Base-by-base conservation (phyloP, 2,113 vertebrate species). In the Brienomyrus longianalis region DNA sequence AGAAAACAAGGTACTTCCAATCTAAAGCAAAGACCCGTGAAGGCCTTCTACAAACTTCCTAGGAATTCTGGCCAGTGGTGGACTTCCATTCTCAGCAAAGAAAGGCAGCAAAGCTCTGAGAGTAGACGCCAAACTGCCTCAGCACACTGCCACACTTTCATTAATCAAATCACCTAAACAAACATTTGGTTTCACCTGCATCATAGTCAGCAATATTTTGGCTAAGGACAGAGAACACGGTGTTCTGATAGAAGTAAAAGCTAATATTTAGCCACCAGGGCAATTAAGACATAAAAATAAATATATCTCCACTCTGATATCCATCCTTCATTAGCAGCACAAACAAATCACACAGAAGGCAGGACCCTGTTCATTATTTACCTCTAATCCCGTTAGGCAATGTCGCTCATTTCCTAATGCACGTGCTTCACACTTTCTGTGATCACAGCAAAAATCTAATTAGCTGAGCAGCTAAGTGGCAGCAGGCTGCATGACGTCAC, bases 391-490 rank as follows among this genome's bases (percentile, higher is more conserved):
- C n/a, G 23, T 31, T 70, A 85, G 84, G 39, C 47, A 70, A 50
- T 90, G 89, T 31, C 19, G 83, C 89, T 86, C 3, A 43, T 80
- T 80, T 90, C 35, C 10, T 43, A 77, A 83, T 83, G 87, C 90
- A 89, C 80, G 88, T 80, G 19, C 17, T 35, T 35, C 89, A n/a
- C 84, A 52, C 35, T 10, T 43, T 83, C 47, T 88, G 54, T 74
- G 91, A 59, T 91, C 89, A 74, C 90, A 90, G 89, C 90, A 51
- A 47, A 90, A 77, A 47, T 56, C 87, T 70, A 83, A 90, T 90
- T 31, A 54, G 85, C 47, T 45, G 47, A 62, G 52, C 31, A 6
- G 23, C 17, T 83, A 23, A 83, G 70, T 48, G 45, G n/a, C 27
- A 19, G 70, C 47, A 9, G 50, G 45, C 11, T 43, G 45, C 23